Evolutionary conservation across 1,140 invertebrate genomes (phyloP).

Genomic region (Drosophila sp.): DNA sequence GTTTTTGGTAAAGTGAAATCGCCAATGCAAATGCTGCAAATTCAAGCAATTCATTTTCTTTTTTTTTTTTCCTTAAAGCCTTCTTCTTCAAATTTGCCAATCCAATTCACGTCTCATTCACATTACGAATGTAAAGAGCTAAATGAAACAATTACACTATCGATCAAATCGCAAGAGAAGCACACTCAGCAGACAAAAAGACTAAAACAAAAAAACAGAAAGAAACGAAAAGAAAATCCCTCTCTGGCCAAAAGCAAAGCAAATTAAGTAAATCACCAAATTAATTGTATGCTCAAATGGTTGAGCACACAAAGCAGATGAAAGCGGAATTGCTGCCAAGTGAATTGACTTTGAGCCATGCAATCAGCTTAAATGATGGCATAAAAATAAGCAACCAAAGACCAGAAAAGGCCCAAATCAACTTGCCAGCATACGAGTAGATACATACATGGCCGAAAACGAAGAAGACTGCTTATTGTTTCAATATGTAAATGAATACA

Average conservation of each 20-base stretch:
- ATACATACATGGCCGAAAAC: background rate
- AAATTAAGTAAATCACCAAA: conserved; percentile 67
- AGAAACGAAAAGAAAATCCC: background rate
- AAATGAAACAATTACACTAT: conserved; percentile 40
- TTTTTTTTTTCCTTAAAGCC: background rate
- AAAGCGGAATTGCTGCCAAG: conserved; percentile 1
- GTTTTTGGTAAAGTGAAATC: conserved; percentile 59
- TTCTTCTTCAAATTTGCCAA: conserved; percentile 1
- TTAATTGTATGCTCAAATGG: conserved; percentile 51
- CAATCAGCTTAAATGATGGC: conserved; percentile 25
- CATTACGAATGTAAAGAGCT: conserved; percentile 3
- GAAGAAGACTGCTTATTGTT: background rate
- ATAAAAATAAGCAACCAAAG: conserved; percentile 19
- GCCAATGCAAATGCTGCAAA: conserved; percentile 14
- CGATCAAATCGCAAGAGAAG: conserved; percentile 36
- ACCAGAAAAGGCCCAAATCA: background rate
- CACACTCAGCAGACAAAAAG: conserved; percentile 23
- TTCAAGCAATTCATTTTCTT: background rate
- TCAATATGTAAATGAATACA: background rate
- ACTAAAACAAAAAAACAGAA: background rate
- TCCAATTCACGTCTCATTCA: conserved; percentile 26
- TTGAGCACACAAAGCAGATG: conserved; percentile 17
- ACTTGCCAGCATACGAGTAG: too few species aligned
- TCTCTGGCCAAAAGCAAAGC: conserved; percentile 21
- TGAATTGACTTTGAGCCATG: conserved; percentile 40